phyloP scores from a whole-genome alignment of 1,140 invertebrate genomes.

The Glossosoma conforme region DNA sequence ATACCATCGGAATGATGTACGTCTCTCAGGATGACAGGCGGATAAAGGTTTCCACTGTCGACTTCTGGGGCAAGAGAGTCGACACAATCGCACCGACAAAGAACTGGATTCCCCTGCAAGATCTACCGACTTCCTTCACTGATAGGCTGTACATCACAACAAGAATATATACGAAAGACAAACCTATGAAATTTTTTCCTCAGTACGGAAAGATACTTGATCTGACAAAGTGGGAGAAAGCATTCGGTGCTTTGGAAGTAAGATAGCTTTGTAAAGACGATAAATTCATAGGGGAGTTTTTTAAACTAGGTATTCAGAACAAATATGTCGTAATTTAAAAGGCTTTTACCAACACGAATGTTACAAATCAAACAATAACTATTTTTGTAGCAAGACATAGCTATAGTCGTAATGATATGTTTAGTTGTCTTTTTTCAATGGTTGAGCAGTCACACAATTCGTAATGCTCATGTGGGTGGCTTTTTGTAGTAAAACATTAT shows the following conservation, averaged over 20 bases:
- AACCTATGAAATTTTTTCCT: constrained; percentile 42
- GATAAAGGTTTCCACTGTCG: constrained; percentile 51
- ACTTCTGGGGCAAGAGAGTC: constrained; percentile 53
- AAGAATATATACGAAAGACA: constrained; percentile 35
- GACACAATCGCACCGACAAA: constrained; percentile 42
- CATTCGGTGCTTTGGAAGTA: constrained; percentile 3
- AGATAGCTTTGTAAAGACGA: no score
- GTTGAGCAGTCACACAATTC: no score
- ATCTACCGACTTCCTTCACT: constrained; percentile 35
- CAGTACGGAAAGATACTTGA: constrained; percentile 39
- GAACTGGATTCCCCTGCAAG: constrained; percentile 48
- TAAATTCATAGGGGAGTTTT: no score
- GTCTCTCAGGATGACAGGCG: constrained; percentile 45
- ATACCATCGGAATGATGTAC: constrained; percentile 54
- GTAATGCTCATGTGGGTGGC: no score
- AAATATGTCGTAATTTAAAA: no score
- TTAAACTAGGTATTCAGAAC: no score
- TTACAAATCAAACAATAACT: no score
- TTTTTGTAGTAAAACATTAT: no score
- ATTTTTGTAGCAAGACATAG: no score
- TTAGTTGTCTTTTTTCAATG: no score
- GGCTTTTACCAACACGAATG: no score
- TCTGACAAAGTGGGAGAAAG: constrained; percentile 20
- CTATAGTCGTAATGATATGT: no score
- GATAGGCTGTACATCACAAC: constrained; percentile 41